Evolutionary conservation across 2,797 vertebrate genomes (phyloP), one percentile per base, ranked within the genome.

Genomic region (Manis pentadactyla): DNA sequence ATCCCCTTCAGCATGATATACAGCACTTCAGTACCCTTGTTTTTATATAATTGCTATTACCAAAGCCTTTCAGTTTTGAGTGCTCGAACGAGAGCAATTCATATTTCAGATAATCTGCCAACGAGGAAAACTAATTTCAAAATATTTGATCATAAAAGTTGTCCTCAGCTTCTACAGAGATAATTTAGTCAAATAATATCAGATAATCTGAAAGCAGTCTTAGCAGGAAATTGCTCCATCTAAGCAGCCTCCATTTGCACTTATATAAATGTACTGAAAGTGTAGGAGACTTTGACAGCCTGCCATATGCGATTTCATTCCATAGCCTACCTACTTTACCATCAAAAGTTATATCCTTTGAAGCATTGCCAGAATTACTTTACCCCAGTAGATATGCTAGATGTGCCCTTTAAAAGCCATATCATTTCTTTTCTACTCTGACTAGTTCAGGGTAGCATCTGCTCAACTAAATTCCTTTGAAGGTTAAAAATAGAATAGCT

Each of bases 251-350:
- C 99, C 98, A 99, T 99, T 99, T 99, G 99, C 99, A 99, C 99
- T 99, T 99, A 99, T 99, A 99, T 99, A 99, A 99, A 99, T 98
- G 99, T 99, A 99, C 99, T 99, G 98, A 99, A 99, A 99, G 99
- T 98, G 99, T 98, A 98, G 99, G 98, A 98, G 98, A 98, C 99
- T 99, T 98, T 99, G 99, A 99, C 99, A 99, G 99, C 98, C 98
- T 98, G 99, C 99, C 99, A 99, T 99, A 99, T 99, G 99, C 99
- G 99, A 99, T 99, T 99, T 99, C 99, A 98, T 99, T 99, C 99
- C 99, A 99, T 99, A 99, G 99, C 99, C 99, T 99, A 99, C 99
- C 99, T 99, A 98, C 98, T 99, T 98, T 97, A 98, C 98, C 98
- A 99, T 98, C 99, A 99, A 99, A 99, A 99, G 99, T 99, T 99